These are phyloP conservation scores for Aphidius colemani DNA, from an alignment of 2,888 invertebrate genomes.

Conservation along the genomic window DNA sequence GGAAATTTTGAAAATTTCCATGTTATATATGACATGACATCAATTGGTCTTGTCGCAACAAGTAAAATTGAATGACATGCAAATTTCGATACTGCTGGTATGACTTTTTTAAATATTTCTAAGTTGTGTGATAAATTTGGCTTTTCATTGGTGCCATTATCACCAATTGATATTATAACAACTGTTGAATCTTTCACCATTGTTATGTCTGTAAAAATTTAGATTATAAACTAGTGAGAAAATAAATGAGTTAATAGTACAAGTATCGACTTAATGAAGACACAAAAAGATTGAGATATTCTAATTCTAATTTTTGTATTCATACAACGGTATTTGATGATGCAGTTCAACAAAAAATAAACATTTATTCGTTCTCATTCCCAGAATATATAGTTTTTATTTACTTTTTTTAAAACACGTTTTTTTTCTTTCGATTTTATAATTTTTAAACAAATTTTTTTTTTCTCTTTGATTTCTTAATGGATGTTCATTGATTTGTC, in stretches of 20 bases:
- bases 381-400: constrained; percentile 16
- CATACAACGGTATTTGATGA: constrained; percentile 27
- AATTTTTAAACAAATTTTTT: neutral
- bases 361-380: constrained; percentile 20
- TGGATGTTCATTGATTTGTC: neutral
- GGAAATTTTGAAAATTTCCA: constrained; percentile 67
- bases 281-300: constrained; percentile 30
- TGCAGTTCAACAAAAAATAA: constrained; percentile 24
- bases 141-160: constrained; percentile 35
- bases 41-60: constrained; percentile 57
- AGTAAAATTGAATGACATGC: constrained; percentile 47
- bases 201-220: constrained; percentile 40
- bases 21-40: constrained; percentile 65
- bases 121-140: constrained; percentile 44
- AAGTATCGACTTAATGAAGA: constrained; percentile 27
- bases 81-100: constrained; percentile 48
- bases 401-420: too few species aligned
- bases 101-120: constrained; percentile 44
- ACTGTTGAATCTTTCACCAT: constrained; percentile 49
- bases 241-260: neutral
- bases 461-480: constrained; percentile 10
- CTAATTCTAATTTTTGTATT: constrained; percentile 28
- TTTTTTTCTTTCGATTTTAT: constrained; percentile 18
- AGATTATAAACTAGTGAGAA: too few species aligned
- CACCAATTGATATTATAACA: constrained; percentile 46